These are phyloP conservation scores for Tillus elongatus DNA, from an alignment of 2,888 invertebrate species.

Conservation along the genomic window DNA sequence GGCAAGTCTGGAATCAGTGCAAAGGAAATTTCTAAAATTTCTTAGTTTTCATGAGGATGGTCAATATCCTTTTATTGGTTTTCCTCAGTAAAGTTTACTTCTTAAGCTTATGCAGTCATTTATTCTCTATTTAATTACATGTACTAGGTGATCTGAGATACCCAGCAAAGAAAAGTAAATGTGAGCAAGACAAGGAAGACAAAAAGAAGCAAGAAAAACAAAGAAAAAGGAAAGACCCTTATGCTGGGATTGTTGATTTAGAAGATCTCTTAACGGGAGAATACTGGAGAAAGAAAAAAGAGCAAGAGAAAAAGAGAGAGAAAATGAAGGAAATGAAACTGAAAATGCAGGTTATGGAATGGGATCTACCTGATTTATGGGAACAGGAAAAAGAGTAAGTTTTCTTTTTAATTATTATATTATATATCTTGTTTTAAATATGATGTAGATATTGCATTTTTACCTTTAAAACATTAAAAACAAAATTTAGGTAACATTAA, in stretches of 20 bases:
- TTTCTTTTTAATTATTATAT: too few species aligned
- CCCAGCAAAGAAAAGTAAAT: slow-evolving; percentile 47
- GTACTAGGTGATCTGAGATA: slow-evolving; percentile 47
- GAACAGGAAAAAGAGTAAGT: too few species aligned
- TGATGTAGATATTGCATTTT: too few species aligned
- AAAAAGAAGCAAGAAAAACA: slow-evolving; percentile 25
- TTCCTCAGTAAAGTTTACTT: too few species aligned
- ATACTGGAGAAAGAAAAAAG: slow-evolving; percentile 39
- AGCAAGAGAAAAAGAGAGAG: slow-evolving; percentile 27
- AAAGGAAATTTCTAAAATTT: too few species aligned
- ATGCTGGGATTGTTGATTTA: slow-evolving; percentile 44
- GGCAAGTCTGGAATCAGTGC: too few species aligned
- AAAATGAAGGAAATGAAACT: slow-evolving; percentile 30
- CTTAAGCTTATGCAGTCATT: too few species aligned
- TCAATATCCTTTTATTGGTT: too few species aligned
- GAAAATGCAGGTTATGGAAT: slow-evolving; percentile 35
- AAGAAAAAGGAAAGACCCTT: slow-evolving; percentile 30
- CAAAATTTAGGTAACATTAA: too few species aligned
- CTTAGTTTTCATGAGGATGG: too few species aligned
- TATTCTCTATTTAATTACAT: not conserved
- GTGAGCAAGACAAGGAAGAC: slow-evolving; percentile 42
- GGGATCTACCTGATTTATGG: not conserved
- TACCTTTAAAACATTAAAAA: too few species aligned
- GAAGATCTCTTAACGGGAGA: slow-evolving; percentile 52
- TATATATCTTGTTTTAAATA: too few species aligned